phyloP scores from a whole-genome alignment of 2,888 invertebrate genomes.

The Brenthis ino region DNA sequence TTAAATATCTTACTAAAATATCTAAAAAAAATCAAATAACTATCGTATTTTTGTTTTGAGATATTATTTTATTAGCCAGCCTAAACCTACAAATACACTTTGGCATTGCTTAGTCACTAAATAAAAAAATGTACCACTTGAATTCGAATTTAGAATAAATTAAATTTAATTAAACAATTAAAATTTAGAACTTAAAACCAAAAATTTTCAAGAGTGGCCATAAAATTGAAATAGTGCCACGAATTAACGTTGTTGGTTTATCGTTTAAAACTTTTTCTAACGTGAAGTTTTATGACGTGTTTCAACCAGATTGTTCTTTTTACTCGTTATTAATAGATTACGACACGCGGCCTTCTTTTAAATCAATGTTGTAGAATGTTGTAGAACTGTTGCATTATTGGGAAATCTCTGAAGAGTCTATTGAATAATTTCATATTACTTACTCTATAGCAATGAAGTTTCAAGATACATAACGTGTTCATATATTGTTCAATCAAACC shows the following conservation, averaged over 20 bases:
- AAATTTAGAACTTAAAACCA: not conserved
- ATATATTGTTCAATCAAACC: too few relatives aligned
- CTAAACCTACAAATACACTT: too few relatives aligned
- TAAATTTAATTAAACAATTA: not conserved
- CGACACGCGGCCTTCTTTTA: conserved; percentile 9
- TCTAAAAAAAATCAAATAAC: too few relatives aligned
- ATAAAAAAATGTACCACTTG: not conserved
- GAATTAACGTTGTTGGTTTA: conserved; percentile 17
- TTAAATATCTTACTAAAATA: too few relatives aligned
- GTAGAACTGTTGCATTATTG: conserved; percentile 8
- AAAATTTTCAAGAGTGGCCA: conserved; percentile 14
- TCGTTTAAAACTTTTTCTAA: conserved; percentile 15
- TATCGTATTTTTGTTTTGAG: too few relatives aligned
- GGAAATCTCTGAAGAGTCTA: not conserved
- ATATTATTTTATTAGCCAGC: too few relatives aligned
- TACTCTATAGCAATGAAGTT: too few relatives aligned
- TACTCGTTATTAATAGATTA: conserved; percentile 3
- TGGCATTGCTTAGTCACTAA: not conserved
- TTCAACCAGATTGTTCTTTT: conserved; percentile 8
- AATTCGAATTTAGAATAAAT: not conserved
- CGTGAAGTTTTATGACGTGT: not conserved
- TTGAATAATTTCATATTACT: too few relatives aligned
- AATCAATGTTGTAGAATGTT: conserved; percentile 13
- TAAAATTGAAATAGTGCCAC: conserved; percentile 20
- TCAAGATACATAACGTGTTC: too few relatives aligned